Percentiles rank a stretch among this genome's conserved stretches.
These are phyloP conservation scores for Diorhabda elongata DNA, from an alignment of 1,140 invertebrate species.

Conservation along the genomic window DNA sequence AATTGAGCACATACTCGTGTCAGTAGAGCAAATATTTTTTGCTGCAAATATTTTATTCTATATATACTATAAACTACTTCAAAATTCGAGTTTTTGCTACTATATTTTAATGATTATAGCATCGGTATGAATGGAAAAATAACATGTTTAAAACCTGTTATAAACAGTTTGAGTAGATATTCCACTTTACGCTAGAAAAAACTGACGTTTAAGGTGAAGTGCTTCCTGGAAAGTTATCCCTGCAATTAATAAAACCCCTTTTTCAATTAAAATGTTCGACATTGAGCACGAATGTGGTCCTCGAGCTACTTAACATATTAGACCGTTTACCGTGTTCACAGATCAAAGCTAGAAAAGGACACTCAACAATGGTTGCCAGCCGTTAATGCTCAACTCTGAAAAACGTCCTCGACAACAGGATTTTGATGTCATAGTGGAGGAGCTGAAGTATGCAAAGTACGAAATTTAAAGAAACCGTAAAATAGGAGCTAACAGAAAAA, in stretches of 20 bases:
- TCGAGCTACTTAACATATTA: conserved; percentile 14
- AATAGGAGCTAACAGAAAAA: no score
- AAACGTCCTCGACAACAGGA: conserved; percentile 4
- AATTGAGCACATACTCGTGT: no score
- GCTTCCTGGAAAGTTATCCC: conserved; percentile 3
- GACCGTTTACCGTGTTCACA: conserved; percentile 11
- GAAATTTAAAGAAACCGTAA: no score
- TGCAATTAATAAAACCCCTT: conserved; percentile 12
- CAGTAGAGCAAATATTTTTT: no score
- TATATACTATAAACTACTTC: no score
- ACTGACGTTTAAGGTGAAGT: conserved; percentile 4
- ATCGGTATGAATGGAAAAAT: neutral
- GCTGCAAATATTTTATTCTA: no score
- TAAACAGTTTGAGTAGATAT: neutral
- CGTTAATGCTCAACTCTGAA: conserved; percentile 2
- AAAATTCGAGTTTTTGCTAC: no score
- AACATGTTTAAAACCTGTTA: neutral
- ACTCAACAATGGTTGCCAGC: conserved; percentile 8
- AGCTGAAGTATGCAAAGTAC: neutral
- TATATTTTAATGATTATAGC: no score
- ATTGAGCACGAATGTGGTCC: conserved; percentile 11
- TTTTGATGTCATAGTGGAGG: neutral
- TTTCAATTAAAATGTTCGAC: conserved; percentile 11
- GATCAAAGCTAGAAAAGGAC: conserved; percentile 16
- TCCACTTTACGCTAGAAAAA: neutral